These are phyloP conservation scores for Panagrolaimus sp. DNA, from an alignment of 1,140 invertebrate species.

Conservation along the genomic window DNA sequence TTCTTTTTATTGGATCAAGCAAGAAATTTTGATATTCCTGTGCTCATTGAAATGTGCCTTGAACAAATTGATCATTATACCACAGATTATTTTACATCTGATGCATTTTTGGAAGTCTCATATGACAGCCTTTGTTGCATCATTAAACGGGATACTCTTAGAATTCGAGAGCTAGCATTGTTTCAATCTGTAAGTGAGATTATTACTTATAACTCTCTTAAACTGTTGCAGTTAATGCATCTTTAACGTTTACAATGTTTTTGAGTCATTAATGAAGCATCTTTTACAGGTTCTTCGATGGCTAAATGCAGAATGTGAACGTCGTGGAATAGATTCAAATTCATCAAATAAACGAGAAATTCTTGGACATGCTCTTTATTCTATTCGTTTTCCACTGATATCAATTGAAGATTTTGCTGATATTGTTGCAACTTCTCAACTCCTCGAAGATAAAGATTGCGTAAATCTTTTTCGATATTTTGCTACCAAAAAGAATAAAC, in stretches of 20 bases:
- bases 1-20: slow-evolving; percentile 75
- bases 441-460: slow-evolving; percentile 71
- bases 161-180: slow-evolving; percentile 74
- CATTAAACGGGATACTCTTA: slow-evolving; percentile 73
- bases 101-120: slow-evolving; percentile 79
- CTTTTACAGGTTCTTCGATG: slow-evolving; percentile 63
- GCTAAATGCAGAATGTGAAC: slow-evolving; percentile 73
- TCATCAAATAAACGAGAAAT: slow-evolving; percentile 70
- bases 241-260: too few species aligned
- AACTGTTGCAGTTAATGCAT: too few species aligned
- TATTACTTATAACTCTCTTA: too few species aligned
- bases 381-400: slow-evolving; percentile 80
- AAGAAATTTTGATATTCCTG: slow-evolving; percentile 74
- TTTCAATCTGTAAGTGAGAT: slow-evolving; percentile 65
- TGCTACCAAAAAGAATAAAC: slow-evolving; percentile 67
- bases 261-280: too few species aligned
- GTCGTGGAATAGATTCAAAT: slow-evolving; percentile 67
- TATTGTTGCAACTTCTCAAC: slow-evolving; percentile 67
- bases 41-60: slow-evolving; percentile 72
- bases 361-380: slow-evolving; percentile 66
- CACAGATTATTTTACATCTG: slow-evolving; percentile 72
- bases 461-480: slow-evolving; percentile 62
- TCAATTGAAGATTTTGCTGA: slow-evolving; percentile 78
- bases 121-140: slow-evolving; percentile 73
- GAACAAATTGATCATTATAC: slow-evolving; percentile 81